Percentiles rank a stretch among this genome's conserved stretches.
phyloP scores from a whole-genome alignment of 2,113 vertebrate genomes.

The Archocentrus centrarchus region DNA sequence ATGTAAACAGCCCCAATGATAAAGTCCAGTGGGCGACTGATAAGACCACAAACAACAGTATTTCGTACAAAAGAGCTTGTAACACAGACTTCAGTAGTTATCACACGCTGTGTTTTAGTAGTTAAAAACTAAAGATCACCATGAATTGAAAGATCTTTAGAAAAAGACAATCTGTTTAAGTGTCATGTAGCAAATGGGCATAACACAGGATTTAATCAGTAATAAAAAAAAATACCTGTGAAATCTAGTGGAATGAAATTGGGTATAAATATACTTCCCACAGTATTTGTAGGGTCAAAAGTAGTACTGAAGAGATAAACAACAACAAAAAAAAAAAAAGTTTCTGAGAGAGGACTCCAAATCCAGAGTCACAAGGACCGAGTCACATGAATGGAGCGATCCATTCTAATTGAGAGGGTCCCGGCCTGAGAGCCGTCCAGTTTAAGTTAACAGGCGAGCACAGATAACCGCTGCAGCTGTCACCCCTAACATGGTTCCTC shows the following conservation, averaged over 20 bases:
- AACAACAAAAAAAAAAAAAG: constrained; percentile 40
- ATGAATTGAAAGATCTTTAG: constrained; percentile 60
- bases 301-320: constrained; percentile 63
- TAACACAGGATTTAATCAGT: constrained; percentile 66
- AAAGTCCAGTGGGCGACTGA: constrained; percentile 78
- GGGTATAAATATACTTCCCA: constrained; percentile 70
- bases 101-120: constrained; percentile 80
- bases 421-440: constrained; percentile 53
- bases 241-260: constrained; percentile 73
- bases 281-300: constrained; percentile 64
- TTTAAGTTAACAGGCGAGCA: constrained; percentile 60
- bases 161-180: constrained; percentile 58
- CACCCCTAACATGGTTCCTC: constrained; percentile 62
- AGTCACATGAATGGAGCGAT: constrained; percentile 76
- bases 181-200: constrained; percentile 67
- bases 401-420: constrained; percentile 70
- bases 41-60: constrained; percentile 79
- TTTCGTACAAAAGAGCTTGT: constrained; percentile 77
- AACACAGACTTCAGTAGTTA: constrained; percentile 81
- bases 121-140: constrained; percentile 69
- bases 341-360: constrained; percentile 57
- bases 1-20: constrained; percentile 82
- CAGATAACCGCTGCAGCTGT: constrained; percentile 55
- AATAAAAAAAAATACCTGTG: constrained; percentile 52
- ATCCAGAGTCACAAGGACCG: constrained; percentile 74